These are phyloP conservation scores for Percopsis transmontana DNA, from an alignment of 2,113 vertebrate species.

Conservation along the genomic window DNA sequence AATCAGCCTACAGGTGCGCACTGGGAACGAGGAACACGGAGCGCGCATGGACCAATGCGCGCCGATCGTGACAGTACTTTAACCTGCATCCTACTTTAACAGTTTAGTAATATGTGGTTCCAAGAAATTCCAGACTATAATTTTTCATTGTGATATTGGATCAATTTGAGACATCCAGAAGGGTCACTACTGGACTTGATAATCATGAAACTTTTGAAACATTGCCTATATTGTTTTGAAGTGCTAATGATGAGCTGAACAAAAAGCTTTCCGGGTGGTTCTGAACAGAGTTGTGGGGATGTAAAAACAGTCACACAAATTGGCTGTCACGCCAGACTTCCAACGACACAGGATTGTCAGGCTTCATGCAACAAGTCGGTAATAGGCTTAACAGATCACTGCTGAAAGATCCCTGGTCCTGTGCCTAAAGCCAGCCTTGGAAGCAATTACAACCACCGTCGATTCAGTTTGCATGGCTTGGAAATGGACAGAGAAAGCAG, in stretches of 20 bases:
- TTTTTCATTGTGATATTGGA: background rate
- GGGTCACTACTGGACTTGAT: no score
- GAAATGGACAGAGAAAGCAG: constrained; percentile 18
- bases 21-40: no score
- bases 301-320: constrained; percentile 56
- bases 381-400: constrained; percentile 73
- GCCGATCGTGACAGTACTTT: no score
- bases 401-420: constrained; percentile 49
- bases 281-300: constrained; percentile 25
- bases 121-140: background rate
- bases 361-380: constrained; percentile 68
- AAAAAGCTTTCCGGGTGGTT: constrained; percentile 35
- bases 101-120: background rate
- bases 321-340: constrained; percentile 40
- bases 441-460: constrained; percentile 63
- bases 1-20: no score
- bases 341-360: constrained; percentile 48
- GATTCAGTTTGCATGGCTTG: constrained; percentile 25
- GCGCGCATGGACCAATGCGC: no score
- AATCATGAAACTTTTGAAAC: no score
- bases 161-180: background rate
- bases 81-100: background rate
- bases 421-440: constrained; percentile 51
- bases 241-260: constrained; percentile 45
- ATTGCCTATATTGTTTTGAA: constrained; percentile 39